Conservation (phyloP, 37 sponge, comb jelly and placozoan genomes). For the Eunapius fragilis region DNA sequence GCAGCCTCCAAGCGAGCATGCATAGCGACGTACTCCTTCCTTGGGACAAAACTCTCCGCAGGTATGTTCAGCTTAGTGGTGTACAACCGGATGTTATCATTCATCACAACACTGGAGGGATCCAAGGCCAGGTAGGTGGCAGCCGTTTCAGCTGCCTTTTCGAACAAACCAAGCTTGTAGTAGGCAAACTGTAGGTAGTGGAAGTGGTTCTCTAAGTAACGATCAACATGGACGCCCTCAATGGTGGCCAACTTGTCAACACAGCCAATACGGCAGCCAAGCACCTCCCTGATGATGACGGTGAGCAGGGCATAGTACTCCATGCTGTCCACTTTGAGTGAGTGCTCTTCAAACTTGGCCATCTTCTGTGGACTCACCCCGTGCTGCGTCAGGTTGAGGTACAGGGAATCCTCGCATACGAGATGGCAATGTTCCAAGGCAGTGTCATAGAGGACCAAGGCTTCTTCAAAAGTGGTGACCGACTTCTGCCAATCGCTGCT, state of each 20-base stretch:
- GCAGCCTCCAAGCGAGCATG: constrained; percentile 7
- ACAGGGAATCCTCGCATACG: constrained; percentile 61
- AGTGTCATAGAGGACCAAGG: constrained; percentile 21
- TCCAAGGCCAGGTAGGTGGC: constrained; percentile 43
- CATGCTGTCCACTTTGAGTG: constrained; percentile 21
- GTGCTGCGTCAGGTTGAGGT: constrained; percentile 43
- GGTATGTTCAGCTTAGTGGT: constrained; percentile 19
- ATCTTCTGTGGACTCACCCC: constrained; percentile 24
- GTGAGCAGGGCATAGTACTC: constrained; percentile 55
- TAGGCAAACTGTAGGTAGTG: constrained; percentile 68
- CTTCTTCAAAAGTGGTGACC: constrained; percentile 35
- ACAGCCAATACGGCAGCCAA: constrained; percentile 55
- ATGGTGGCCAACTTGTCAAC: constrained; percentile 25
- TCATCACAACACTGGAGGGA: constrained; percentile 57
- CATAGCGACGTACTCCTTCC: constrained; percentile 44
- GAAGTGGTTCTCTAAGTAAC: constrained; percentile 37
- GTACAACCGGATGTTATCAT: constrained; percentile 48
- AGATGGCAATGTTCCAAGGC: constrained; percentile 47
- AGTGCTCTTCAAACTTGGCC: constrained; percentile 11
- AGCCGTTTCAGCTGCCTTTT: constrained; percentile 53
- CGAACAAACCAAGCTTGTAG: constrained; percentile 45
- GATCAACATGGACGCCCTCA: constrained; percentile 5
- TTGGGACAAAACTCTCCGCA: constrained; percentile 38
- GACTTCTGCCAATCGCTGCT: constrained; percentile 42
- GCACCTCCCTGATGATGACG: constrained; percentile 19